Percentiles rank a stretch among this genome's conserved stretches.
Evolutionary conservation across 2,113 vertebrate genomes (phyloP).

Genomic region (Elachura formosa): DNA sequence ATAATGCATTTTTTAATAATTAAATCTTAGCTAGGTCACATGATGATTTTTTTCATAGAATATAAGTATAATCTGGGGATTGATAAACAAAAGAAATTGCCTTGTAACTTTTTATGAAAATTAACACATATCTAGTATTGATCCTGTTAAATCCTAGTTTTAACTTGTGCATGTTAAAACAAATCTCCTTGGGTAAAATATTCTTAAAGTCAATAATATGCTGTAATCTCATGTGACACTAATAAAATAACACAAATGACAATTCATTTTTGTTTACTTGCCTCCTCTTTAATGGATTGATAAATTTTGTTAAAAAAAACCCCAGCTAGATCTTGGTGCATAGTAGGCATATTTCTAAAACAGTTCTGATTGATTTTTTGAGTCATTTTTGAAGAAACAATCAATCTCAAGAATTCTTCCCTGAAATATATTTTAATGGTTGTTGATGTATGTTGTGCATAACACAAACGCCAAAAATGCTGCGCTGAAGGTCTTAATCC

Average conservation of each 20-base stretch:
- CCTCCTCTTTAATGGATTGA: slow-evolving; percentile 70
- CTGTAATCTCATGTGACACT: slow-evolving; percentile 76
- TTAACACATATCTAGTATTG: slow-evolving; percentile 71
- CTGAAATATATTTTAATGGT: slow-evolving; percentile 64
- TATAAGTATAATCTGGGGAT: slow-evolving; percentile 56
- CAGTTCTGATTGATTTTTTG: slow-evolving; percentile 75
- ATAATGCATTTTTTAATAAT: slow-evolving; percentile 70
- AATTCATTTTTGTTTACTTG: slow-evolving; percentile 79
- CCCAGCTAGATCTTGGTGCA: slow-evolving; percentile 54
- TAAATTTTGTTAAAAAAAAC: slow-evolving; percentile 67
- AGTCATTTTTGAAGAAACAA: slow-evolving; percentile 66
- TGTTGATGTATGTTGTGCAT: slow-evolving; percentile 41
- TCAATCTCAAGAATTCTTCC: slow-evolving; percentile 67
- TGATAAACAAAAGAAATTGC: slow-evolving; percentile 61
- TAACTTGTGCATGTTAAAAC: slow-evolving; percentile 75
- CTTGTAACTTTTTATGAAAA: slow-evolving; percentile 69
- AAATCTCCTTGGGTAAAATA: slow-evolving; percentile 68
- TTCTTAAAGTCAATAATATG: slow-evolving; percentile 72
- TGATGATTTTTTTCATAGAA: slow-evolving; percentile 28
- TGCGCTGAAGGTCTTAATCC: not conserved
- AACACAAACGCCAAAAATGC: not conserved
- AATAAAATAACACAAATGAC: slow-evolving; percentile 78
- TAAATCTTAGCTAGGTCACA: slow-evolving; percentile 57
- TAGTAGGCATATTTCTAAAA: slow-evolving; percentile 77
- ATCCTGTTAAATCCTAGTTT: too few species aligned